Conservation (phyloP, 37 sponge, comb jelly and placozoan genomes). For the Tethya wilhelma region DNA sequence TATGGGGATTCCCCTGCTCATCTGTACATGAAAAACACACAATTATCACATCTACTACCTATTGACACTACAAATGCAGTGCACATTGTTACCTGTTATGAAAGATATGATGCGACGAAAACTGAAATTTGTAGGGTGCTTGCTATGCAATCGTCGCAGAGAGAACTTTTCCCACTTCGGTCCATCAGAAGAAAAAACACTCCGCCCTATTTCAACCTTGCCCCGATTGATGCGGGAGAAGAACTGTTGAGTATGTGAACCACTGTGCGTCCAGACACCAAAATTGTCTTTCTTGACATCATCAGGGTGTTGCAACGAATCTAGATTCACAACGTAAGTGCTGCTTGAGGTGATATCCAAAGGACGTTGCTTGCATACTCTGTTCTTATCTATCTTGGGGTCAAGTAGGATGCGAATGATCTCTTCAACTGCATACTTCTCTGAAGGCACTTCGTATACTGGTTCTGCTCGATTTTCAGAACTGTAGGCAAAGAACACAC, state of each 20-base stretch:
- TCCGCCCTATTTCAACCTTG: conserved; percentile 18
- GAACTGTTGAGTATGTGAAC: conserved; percentile 21
- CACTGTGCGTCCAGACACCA: conserved; percentile 37
- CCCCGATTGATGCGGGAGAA: neutral
- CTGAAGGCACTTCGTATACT: too few species aligned
- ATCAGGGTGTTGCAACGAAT: conserved; percentile 27
- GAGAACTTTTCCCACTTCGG: conserved; percentile 14
- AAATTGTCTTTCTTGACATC: conserved; percentile 56
- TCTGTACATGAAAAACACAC: neutral
- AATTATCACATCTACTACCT: neutral
- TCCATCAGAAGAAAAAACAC: conserved; percentile 9
- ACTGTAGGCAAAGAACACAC: too few species aligned
- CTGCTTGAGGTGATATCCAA: neutral
- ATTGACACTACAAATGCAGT: too few species aligned
- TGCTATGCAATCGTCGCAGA: conserved; percentile 39
- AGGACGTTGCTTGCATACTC: conserved; percentile 20
- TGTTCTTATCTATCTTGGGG: too few species aligned
- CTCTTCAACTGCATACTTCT: too few species aligned
- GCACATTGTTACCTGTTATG: conserved; percentile 40
- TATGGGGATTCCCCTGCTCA: conserved; percentile 13
- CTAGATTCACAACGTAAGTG: conserved; percentile 41
- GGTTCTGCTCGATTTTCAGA: too few species aligned
- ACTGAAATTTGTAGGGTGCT: conserved; percentile 44
- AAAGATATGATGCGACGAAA: conserved; percentile 47
- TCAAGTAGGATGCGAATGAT: too few species aligned